Evolutionary conservation across 2,797 vertebrate species (phyloP), one percentile per base, ranked within the genome.

Genomic region (Sebastes paucispinis): DNA sequence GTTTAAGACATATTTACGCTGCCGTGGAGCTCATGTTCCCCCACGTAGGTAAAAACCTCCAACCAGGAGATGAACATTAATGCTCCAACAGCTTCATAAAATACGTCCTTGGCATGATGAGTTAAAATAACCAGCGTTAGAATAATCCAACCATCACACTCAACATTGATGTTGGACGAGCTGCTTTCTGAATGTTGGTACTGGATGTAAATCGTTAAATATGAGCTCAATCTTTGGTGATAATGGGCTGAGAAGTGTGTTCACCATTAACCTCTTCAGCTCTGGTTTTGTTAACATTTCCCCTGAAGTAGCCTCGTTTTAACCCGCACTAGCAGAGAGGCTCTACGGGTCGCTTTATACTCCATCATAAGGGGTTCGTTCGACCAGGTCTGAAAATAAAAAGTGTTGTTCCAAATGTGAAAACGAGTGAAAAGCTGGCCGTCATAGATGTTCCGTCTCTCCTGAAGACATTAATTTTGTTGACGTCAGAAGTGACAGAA

Each of bases 1-100:
- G 86, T 90, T 85, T 86, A 8, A 80, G 66, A 14, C 57, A n/a
- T 67, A 50, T 84, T 73, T 71, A 66, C 68, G 25, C 75, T 75
- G 75, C 68, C 5, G 63, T 11, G 75, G 4, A 29, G 75, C 52
- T 68, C 62, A 8, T 64, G 52, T 69, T 75, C 58, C 73, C 60
- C 69, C 73, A 36, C 14, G 24, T 18, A 70, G 73, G 73, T 80
- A 32, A 73, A 86, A 73, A 29, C 60, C 79, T 59, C n/a, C 71
- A 24, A 31, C 47, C 34, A 29, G 54, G 43, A 73, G 20, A 31
- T 47, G 50, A 58, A 43, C 20, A 60, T 72, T 72, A 67, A 74
- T n/a, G 6, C 50, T 16, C 8, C 5, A 32, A 36, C 27, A 52
- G 24, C 57, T 64, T 50, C 57, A 55, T 36, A 12, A 75, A 57